Percentiles rank a stretch among this genome's conserved stretches.
phyloP scores from a whole-genome alignment of 1,140 invertebrate species.

The Danaus plexippus region DNA sequence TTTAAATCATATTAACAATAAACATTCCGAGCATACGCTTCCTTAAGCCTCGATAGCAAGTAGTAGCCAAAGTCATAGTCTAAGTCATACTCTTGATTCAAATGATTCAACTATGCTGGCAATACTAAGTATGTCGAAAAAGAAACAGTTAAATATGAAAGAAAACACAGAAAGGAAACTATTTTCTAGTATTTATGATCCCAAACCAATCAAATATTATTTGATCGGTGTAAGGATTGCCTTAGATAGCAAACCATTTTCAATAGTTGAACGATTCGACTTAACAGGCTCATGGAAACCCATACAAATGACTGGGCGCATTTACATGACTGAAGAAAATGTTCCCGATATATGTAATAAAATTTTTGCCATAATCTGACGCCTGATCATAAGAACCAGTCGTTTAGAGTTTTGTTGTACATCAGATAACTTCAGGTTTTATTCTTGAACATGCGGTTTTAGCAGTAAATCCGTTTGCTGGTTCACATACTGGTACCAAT shows the following conservation, averaged over 20 bases:
- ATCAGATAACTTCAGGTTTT: constrained; percentile 31
- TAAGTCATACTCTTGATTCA: constrained; percentile 7
- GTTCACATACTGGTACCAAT: too few relatives aligned
- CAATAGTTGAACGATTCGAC: constrained; percentile 14
- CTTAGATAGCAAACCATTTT: constrained; percentile 19
- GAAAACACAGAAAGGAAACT: constrained; percentile 19
- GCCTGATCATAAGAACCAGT: constrained; percentile 26
- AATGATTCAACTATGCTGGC: constrained; percentile 2
- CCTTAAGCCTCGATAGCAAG: constrained; percentile 4
- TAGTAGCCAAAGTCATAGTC: background rate
- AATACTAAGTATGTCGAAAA: constrained; percentile 5
- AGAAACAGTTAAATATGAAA: constrained; percentile 17
- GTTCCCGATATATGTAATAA: constrained; percentile 32
- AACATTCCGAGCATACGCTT: constrained; percentile 11
- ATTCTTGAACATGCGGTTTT: too few relatives aligned
- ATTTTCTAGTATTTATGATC: constrained; percentile 20
- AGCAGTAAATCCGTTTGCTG: too few relatives aligned
- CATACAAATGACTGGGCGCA: constrained; percentile 26
- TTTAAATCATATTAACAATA: constrained; percentile 8
- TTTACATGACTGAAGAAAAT: constrained; percentile 29
- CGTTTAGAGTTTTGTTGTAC: constrained; percentile 34
- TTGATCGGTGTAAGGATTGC: constrained; percentile 24
- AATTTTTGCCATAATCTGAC: constrained; percentile 32
- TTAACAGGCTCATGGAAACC: constrained; percentile 17
- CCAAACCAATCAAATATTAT: constrained; percentile 16